These are phyloP conservation scores for Drosophila kikkawai DNA, from an alignment of 1,140 invertebrate species.

Conservation along the genomic window DNA sequence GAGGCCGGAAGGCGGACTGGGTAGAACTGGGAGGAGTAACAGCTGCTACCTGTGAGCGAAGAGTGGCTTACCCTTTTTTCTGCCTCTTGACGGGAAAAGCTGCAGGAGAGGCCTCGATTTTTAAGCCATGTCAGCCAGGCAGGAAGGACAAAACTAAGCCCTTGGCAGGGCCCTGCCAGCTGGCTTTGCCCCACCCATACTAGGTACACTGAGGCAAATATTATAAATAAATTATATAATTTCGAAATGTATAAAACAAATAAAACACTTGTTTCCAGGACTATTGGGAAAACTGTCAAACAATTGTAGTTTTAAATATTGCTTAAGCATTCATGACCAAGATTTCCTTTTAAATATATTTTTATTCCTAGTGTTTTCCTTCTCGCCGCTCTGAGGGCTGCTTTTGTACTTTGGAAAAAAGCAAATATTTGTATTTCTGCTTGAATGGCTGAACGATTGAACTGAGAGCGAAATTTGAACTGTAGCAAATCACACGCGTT, in stretches of 20 bases:
- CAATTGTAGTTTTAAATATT: neutral
- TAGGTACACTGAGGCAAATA: conserved; percentile 5
- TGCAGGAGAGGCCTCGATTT: conserved; percentile 60
- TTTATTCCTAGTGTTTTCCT: conserved; percentile 9
- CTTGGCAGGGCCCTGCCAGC: conserved; percentile 15
- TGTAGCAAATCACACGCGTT: conserved; percentile 81
- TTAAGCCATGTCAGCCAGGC: conserved; percentile 76
- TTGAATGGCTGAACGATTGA: conserved; percentile 81
- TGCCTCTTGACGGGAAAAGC: conserved; percentile 25
- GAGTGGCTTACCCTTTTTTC: conserved; percentile 67
- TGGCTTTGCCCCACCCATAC: conserved; percentile 7
- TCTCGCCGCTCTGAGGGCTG: conserved; percentile 3
- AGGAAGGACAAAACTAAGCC: conserved; percentile 56
- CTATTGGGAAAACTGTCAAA: neutral
- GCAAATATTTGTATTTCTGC: conserved; percentile 81
- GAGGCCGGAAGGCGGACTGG: neutral
- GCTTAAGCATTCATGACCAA: neutral
- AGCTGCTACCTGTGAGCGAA: conserved; percentile 60
- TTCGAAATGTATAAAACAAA: neutral
- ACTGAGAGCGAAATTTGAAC: conserved; percentile 81
- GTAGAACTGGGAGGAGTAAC: conserved; percentile 34
- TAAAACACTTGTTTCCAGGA: neutral
- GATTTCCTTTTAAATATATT: neutral
- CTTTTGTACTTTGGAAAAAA: conserved; percentile 76
- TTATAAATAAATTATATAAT: neutral